Base-by-base conservation (phyloP, 1,140 invertebrate species). In the Drosophila sechellia region DNA sequence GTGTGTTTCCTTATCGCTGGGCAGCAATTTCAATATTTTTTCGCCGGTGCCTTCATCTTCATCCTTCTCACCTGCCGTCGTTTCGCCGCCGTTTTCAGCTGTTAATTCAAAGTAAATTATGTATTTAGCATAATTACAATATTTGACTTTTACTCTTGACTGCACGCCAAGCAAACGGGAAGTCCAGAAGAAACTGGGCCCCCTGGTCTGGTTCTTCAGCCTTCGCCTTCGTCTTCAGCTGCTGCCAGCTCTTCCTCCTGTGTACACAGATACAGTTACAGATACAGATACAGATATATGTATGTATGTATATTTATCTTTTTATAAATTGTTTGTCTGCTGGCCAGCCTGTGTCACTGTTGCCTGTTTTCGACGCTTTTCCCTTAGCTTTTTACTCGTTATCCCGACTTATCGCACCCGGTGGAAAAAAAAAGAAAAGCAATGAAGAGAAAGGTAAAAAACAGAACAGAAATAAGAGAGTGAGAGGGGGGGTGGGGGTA, bases 41-140 rank as follows among this genome's bases (percentile, higher is more conserved):
- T 48, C 46, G 46, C 46, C 11, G 46, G 46, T 49, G 55, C 40
- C 48, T 60, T 31, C 40, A 4, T 34, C 17, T 17, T 17, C 17
- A 17, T 17, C 50, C 2, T 37, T 77, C 43, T 39, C 54, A 60
- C 58, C 61, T 64, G 68, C 56, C 45, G n/a, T 52, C 45, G n/a
- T 52, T 64, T 56, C 56, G 48, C 34, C 25, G 42, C 35, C 42
- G 57, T 72, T 81, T 86, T 83, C 83, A 87, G 83, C 83, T 87
- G 83, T 83, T 87, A 87, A 89, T 87, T 87, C 83, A 89, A 89
- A 89, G 84, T 89, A 87, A 87, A 87, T 87, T 89, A 87, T 87
- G 83, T 89, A 87, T 87, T 87, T 87, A 87, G 83, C 83, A 87
- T 87, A 87, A 87, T 87, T 87, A 87, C 79, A 87, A 87, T 87